Conservation (phyloP, 2,113 vertebrate genomes). For the Probosciger aterrimus region DNA sequence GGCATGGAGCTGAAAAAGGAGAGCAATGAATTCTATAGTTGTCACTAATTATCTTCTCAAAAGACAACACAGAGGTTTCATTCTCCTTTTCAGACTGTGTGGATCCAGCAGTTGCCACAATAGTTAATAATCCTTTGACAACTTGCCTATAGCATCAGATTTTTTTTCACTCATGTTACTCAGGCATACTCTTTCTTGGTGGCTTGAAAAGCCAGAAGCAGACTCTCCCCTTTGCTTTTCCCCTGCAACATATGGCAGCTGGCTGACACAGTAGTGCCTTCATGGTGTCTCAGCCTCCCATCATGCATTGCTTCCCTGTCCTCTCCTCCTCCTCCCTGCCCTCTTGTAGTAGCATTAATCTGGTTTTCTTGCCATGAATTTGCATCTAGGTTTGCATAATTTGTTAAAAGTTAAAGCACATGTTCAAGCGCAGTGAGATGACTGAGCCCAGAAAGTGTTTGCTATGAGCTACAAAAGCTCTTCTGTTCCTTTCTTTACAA, state of each 20-base stretch:
- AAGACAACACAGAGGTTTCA: neutral
- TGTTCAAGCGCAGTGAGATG: neutral
- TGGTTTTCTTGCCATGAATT: neutral
- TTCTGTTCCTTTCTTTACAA: neutral
- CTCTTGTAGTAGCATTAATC: neutral
- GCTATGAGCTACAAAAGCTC: neutral
- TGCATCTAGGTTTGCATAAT: neutral
- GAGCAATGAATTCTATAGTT: neutral
- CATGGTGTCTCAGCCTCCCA: rapidly evolving
- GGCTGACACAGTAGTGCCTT: neutral
- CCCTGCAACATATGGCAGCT: neutral
- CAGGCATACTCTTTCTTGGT: neutral
- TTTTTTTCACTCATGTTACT: neutral
- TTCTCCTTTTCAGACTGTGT: neutral
- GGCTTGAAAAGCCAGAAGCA: neutral
- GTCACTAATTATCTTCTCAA: neutral
- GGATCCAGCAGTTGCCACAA: neutral
- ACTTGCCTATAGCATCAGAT: neutral
- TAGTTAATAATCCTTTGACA: neutral
- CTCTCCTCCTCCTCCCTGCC: neutral
- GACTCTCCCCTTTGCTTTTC: neutral
- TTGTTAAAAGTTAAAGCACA: neutral
- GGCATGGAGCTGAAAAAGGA: neutral
- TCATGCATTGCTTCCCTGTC: neutral
- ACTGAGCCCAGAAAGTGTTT: neutral